phyloP scores from a whole-genome alignment of 2,113 vertebrate species.

The Isichthys henryi region DNA sequence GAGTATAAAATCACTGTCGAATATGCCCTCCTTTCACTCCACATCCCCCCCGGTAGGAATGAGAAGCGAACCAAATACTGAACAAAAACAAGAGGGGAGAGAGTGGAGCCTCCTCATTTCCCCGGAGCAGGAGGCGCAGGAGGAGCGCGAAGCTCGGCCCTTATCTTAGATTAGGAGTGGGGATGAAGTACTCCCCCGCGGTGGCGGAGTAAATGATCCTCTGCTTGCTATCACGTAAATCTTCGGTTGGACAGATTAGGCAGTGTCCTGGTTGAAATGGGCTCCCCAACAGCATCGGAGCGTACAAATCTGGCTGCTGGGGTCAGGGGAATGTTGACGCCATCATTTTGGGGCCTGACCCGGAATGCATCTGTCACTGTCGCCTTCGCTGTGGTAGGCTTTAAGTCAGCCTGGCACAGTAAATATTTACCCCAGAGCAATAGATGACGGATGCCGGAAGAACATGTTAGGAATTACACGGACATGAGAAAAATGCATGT shows the following conservation, averaged over 20 bases:
- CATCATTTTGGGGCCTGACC: neutral
- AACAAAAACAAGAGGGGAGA: neutral
- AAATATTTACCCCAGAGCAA: neutral
- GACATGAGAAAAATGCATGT: neutral
- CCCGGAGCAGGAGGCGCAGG: neutral
- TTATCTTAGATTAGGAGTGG: conserved; percentile 5
- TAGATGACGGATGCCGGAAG: neutral
- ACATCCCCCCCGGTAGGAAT: neutral
- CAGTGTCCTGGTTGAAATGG: neutral
- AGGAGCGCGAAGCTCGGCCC: neutral
- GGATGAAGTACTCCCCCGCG: neutral
- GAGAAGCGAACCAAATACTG: neutral
- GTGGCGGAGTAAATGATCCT: conserved; percentile 5
- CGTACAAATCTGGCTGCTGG: neutral
- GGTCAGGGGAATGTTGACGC: neutral
- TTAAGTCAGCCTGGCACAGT: neutral
- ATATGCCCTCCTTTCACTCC: neutral
- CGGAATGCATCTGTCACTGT: neutral
- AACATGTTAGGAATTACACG: neutral
- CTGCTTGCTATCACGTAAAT: neutral
- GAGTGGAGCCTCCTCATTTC: neutral
- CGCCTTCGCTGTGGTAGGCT: neutral
- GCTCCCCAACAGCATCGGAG: neutral
- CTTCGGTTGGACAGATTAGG: conserved; percentile 4
- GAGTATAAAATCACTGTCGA: neutral